Evolutionary conservation across 2,797 vertebrate species (phyloP).

Genomic region (Heteromormyrus szaboi): DNA sequence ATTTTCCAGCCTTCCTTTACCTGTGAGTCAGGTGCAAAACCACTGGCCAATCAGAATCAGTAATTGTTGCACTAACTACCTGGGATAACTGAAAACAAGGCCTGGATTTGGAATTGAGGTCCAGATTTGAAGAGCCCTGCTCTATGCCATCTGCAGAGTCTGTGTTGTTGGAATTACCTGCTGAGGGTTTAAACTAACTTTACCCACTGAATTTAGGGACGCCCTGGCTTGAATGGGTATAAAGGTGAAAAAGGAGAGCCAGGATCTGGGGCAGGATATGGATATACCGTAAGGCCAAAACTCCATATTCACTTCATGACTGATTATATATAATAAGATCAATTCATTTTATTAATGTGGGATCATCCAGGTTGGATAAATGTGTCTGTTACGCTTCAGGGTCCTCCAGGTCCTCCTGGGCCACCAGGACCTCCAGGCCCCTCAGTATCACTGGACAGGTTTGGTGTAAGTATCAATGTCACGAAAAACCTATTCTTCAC

Average conservation of each 20-base stretch:
- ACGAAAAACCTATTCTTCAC: neutral
- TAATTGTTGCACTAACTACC: too few relatives aligned
- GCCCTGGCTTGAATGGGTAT: slow-evolving; percentile 85
- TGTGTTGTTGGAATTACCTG: neutral
- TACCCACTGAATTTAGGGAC: slow-evolving; percentile 64
- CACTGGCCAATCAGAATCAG: too few relatives aligned
- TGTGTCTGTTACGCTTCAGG: slow-evolving; percentile 47
- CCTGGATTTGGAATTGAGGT: too few relatives aligned
- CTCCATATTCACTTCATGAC: neutral
- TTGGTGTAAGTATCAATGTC: slow-evolving; percentile 51
- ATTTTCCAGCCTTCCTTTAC: neutral
- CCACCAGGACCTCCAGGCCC: slow-evolving; percentile 54
- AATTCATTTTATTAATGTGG: neutral
- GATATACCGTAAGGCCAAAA: slow-evolving; percentile 66
- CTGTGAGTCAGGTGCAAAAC: too few relatives aligned
- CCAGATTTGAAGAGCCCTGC: too few relatives aligned
- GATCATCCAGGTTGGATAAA: neutral
- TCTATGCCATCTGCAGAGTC: neutral
- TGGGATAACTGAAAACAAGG: too few relatives aligned
- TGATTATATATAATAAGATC: neutral
- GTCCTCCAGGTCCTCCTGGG: slow-evolving; percentile 66
- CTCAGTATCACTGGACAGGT: slow-evolving; percentile 55
- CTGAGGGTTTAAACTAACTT: neutral
- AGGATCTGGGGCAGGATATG: slow-evolving; percentile 40
- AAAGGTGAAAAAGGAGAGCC: slow-evolving; percentile 91